Conservation (phyloP, 2,113 vertebrate species). For the Alosa alosa region DNA sequence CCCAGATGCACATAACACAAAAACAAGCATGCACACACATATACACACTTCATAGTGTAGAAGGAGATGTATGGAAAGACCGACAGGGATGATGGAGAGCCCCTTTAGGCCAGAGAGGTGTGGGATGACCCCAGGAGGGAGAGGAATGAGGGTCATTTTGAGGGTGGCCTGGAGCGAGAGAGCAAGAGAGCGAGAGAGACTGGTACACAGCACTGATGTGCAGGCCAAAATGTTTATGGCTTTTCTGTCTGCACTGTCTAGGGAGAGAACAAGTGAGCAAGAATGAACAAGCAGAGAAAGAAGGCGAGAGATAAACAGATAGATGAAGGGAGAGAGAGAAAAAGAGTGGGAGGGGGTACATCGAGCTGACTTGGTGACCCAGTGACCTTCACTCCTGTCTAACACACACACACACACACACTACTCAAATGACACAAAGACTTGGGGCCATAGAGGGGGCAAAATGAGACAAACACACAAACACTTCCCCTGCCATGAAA, state of each 20-base stretch:
- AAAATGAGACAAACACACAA: neutral
- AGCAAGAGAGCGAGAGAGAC: neutral
- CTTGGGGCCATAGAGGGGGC: neutral
- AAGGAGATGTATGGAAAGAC: neutral
- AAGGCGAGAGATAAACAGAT: neutral
- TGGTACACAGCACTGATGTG: neutral
- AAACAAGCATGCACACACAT: too few species aligned
- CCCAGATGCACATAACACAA: too few species aligned
- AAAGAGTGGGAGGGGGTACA: neutral
- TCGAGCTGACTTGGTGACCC: neutral
- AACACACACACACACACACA: slow-evolving; percentile 1
- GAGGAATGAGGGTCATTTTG: neutral
- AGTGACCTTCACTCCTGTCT: neutral
- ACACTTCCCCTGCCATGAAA: neutral
- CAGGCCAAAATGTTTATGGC: too few species aligned
- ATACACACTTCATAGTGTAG: neutral
- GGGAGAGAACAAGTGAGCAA: too few species aligned
- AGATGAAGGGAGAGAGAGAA: neutral
- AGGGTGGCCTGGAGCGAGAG: neutral
- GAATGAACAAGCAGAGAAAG: too few species aligned
- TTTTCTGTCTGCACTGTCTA: too few species aligned
- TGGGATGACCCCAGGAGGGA: neutral
- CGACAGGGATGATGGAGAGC: slow-evolving; percentile 23
- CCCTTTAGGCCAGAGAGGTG: slow-evolving; percentile 18
- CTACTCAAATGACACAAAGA: slow-evolving; percentile 6